Evolutionary conservation across 2,797 vertebrate species (phyloP).

Genomic region (Champsocephalus gunnari): DNA sequence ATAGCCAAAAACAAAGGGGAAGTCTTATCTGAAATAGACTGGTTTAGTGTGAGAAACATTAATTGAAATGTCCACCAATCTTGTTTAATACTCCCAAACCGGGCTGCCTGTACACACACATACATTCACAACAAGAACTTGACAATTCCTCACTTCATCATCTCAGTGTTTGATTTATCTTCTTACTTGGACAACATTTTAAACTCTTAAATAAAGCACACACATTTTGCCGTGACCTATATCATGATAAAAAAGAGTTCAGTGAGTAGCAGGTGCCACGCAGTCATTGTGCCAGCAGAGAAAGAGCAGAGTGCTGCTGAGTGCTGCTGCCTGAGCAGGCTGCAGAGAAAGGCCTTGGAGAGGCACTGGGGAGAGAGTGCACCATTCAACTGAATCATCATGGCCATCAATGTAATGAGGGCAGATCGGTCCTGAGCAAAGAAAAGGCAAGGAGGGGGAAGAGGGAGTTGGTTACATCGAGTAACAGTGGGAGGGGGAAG

Average conservation of each 20-base stretch:
- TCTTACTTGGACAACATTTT: conserved; percentile 19
- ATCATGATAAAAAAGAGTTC: conserved; percentile 47
- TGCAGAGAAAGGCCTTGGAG: conserved; percentile 71
- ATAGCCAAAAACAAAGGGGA: conserved; percentile 46
- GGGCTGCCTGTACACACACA: neutral
- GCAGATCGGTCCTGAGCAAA: conserved; percentile 71
- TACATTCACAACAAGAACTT: neutral
- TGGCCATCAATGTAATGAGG: conserved; percentile 82
- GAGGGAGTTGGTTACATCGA: conserved; percentile 5
- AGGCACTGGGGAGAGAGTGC: conserved; percentile 60
- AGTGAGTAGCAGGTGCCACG: conserved; percentile 55
- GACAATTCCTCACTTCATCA: neutral
- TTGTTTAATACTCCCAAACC: conserved; percentile 20
- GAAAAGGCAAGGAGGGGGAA: conserved; percentile 34
- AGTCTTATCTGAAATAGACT: conserved; percentile 21
- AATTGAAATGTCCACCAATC: conserved; percentile 24
- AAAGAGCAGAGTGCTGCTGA: conserved; percentile 39
- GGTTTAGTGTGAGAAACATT: conserved; percentile 4
- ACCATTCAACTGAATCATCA: conserved; percentile 82
- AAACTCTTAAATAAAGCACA: conserved; percentile 30
- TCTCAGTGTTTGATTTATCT: conserved; percentile 1
- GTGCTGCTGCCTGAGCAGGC: conserved; percentile 65
- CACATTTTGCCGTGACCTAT: conserved; percentile 31
- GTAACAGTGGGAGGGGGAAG: neutral
- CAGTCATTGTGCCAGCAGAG: conserved; percentile 56